phyloP scores from a whole-genome alignment of 2,888 invertebrate species.

The Ochlodes sylvanus region DNA sequence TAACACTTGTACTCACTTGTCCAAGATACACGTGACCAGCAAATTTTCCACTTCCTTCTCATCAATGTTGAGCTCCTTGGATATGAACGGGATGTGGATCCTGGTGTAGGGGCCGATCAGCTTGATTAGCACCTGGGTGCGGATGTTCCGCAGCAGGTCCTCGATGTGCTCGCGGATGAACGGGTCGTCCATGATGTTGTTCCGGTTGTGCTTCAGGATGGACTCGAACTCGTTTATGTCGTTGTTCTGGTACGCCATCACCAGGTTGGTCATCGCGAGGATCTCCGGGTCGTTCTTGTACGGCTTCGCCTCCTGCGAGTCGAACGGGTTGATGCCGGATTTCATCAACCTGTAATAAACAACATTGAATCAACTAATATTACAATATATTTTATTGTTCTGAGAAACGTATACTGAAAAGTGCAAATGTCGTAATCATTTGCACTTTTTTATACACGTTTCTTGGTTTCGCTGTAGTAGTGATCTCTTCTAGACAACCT shows the following conservation, averaged over 20 bases:
- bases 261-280: slow-evolving; percentile 99
- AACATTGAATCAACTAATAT: neutral
- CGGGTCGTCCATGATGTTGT: slow-evolving; percentile 99
- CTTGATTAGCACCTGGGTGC: slow-evolving; percentile 98
- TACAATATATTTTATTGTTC: too few relatives aligned
- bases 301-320: slow-evolving; percentile 99
- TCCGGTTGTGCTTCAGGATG: slow-evolving; percentile 94
- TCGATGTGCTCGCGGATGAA: slow-evolving; percentile 99
- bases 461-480: too few relatives aligned
- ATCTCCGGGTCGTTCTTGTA: slow-evolving; percentile 99
- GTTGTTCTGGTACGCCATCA: slow-evolving; percentile 98
- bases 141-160: slow-evolving; percentile 97
- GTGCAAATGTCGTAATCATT: too few relatives aligned
- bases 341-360: slow-evolving; percentile 94
- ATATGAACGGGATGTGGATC: slow-evolving; percentile 99
- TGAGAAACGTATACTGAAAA: too few relatives aligned
- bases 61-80: slow-evolving; percentile 96
- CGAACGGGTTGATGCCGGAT: slow-evolving; percentile 99
- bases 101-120: slow-evolving; percentile 98
- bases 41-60: slow-evolving; percentile 98
- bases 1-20: slow-evolving; percentile 96
- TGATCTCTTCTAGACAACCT: too few relatives aligned
- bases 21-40: slow-evolving; percentile 98
- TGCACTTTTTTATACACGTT: too few relatives aligned
- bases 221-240: slow-evolving; percentile 99